Evolutionary conservation across 2,888 invertebrate species (phyloP), one percentile per base, ranked within the genome.

Genomic region (Lasioglossum marginatum): DNA sequence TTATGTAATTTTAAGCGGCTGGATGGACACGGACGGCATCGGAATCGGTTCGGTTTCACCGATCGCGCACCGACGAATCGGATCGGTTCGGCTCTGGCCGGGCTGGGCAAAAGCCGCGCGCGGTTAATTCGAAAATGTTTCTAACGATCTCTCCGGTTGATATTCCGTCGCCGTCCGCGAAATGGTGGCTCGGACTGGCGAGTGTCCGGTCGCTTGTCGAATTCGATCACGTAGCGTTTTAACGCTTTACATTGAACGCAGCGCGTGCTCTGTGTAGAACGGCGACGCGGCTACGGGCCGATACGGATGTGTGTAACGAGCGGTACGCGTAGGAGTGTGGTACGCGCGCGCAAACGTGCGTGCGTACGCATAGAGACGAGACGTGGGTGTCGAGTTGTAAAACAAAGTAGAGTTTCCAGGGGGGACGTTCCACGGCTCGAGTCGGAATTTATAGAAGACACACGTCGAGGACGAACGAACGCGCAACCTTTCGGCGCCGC

Each of bases 241-340:
- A 91, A 92, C 92, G 92, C 92, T 93, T 93, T 91, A 93, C 93
- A 92, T 92, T 91, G 92, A 92, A 90, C 92, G 89, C 89, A 92
- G 92, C 93, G 93, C 93, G 93, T 93, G 93, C 93, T 93, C 90
- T 90, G 90, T 91, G 92, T 92, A 88, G 92, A 91, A 92, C 90
- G 90, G 63, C 77, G 78, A 73, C 79, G 74, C 72, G 73, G 82
- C 77, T 82, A 84, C 86, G 60, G 76, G 77, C 71, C 77, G 86
- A 60, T 78, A 52, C 68, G 68, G 74, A 57, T 70, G 81, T 77
- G 66, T 78, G 77, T 60, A 45, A 63, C 77, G 81, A 48, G 52
- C 34, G 23, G 52, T 48, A 73, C 52, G 82, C n/a, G 81, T 83
- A 78, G 72, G 80, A 43, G 71, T 77, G 78, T 77, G 63, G 8